Evolutionary conservation across 2,888 invertebrate species (phyloP), one percentile per base, ranked within the genome.

Genomic region (Glomeris marginata): DNA sequence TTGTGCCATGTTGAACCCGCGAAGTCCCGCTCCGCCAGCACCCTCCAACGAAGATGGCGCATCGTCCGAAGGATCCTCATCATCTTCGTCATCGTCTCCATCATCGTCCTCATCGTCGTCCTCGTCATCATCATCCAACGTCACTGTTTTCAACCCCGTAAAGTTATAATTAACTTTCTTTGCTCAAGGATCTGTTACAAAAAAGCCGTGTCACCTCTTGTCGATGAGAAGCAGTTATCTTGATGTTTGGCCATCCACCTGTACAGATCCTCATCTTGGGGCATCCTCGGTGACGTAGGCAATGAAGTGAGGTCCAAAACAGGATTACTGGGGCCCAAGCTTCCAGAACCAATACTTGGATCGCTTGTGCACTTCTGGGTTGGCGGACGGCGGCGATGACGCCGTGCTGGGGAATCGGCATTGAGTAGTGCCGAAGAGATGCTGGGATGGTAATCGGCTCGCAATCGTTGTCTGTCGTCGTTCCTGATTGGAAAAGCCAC

Each of bases 181-280:
- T n/a, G n/a, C n/a, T n/a, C n/a, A n/a, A n/a, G n/a, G n/a, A n/a
- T n/a, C n/a, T n/a, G n/a, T n/a, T n/a, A n/a, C n/a, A n/a, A n/a
- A n/a, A n/a, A n/a, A n/a, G n/a, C 3, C 4, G 28, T 28, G 8
- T 8, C 4, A 28, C 28, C 28, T 28, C 28, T 8, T 8, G 28
- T 28, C 28, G 28, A 28, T 8, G 28, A 3, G 28, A 28, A 28
- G 28, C 28, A 28, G 55, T 71, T 72, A 55, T 74, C 74, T 59
- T 87, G 85, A 61, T 92, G 91, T 60, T 87, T 84, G 1, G 87
- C 88, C 92, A 94, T 92, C 92, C 92, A 94, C 59, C 84, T 84
- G 66, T 94, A 92, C 41, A 94, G 71, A 67, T 92, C 91, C 63
- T 88, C 88, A n/a, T 78, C 76, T 16, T 64, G 61, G 13, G 60